Evolutionary conservation across 2,113 vertebrate genomes (phyloP).

Genomic region (Patagioenas fasciata): DNA sequence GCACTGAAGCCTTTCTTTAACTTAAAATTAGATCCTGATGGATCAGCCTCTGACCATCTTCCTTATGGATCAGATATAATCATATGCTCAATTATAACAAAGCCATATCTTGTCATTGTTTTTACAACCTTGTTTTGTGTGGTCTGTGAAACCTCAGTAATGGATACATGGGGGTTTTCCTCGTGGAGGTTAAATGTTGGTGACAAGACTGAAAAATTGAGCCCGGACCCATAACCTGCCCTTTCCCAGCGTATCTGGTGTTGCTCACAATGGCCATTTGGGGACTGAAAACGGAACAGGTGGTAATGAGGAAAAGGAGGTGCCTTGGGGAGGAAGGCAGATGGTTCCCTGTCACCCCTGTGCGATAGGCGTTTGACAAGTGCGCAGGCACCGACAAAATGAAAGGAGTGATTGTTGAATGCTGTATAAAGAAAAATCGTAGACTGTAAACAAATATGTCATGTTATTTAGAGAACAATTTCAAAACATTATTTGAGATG

Average conservation of each 20-base stretch:
- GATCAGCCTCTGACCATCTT: neutral
- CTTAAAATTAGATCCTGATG: neutral
- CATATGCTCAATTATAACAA: neutral
- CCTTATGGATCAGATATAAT: accelerated
- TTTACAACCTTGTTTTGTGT: neutral
- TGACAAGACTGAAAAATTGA: neutral
- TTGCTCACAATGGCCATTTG: neutral
- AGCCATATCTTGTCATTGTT: neutral
- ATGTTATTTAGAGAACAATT: neutral
- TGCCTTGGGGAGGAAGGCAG: conserved; percentile 19
- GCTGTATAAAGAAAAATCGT: neutral
- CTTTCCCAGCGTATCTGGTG: neutral
- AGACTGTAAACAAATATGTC: conserved; percentile 48
- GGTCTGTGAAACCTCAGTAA: neutral
- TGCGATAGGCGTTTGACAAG: conserved; percentile 26
- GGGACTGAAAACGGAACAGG: conserved; percentile 42
- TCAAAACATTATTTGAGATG: neutral
- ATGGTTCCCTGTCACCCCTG: conserved; percentile 37
- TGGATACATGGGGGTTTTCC: neutral
- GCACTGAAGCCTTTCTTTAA: neutral
- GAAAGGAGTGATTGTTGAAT: neutral
- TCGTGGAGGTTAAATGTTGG: neutral
- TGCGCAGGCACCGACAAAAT: neutral
- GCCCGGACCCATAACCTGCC: neutral
- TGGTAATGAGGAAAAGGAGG: neutral